Evolutionary conservation across 2,113 vertebrate species (phyloP), one percentile per base, ranked within the genome.

Genomic region (Tichodroma muraria): DNA sequence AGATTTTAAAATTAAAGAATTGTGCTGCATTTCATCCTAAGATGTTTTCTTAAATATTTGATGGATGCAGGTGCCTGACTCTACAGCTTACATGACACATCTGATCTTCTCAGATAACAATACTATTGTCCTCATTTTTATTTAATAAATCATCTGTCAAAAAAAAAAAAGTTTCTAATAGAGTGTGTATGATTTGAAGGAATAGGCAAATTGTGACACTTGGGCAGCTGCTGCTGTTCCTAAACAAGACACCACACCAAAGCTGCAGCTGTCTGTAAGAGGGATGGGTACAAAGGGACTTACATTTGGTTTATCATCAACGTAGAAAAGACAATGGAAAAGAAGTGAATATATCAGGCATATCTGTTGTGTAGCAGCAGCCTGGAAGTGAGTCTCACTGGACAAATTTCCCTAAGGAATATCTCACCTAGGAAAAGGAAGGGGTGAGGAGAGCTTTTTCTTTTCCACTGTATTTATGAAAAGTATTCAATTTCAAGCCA

Each of bases 31-130:
- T 95, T 95, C 90, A 93, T 80, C 56, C 56, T 78, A 84, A 80
- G 59, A 95, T 68, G 28, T 63, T 88, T 75, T 47, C 88, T 91
- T 94, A 88, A 93, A 95, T 94, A 94, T 96, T 95, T 94, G 72
- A 93, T 88, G 80, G 76, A 38, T 40, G 56, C 88, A 76, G 54
- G 75, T 84, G 80, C 66, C 64, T 10, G 8, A 44, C 42, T n/a
- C 63, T 45, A 44, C 16, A 79, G 77, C 72, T 85, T 69, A 91
- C 85, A 88, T 42, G 85, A 57, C 76, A 78, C 44, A 88, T 68
- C 47, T 69, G 76, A 89, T 95, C 66, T 68, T 89, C 80, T 79
- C 57, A 56, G 33, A 30, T 35, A 88, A 90, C 68, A 77, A 80
- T 42, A 50, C 40, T 40, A 49, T 65, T 11, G 8, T 57, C 47